These are phyloP conservation scores for Agrotis segetum DNA, from an alignment of 2,888 invertebrate species.

Conservation along the genomic window DNA sequence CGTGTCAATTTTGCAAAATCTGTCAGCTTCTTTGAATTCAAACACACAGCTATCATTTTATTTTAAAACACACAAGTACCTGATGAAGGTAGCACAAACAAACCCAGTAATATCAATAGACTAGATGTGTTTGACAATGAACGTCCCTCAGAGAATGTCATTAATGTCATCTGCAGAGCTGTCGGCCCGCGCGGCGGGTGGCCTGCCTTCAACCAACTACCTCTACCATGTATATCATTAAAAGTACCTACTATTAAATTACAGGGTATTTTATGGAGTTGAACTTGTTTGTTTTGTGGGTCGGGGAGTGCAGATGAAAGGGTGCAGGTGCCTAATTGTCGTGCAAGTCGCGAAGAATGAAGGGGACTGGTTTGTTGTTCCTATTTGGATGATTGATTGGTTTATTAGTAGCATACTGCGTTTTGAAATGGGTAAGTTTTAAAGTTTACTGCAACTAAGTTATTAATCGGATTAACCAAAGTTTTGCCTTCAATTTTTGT, in stretches of 20 bases:
- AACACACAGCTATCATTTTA: constrained; percentile 10
- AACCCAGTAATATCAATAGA: constrained; percentile 53
- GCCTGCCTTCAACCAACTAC: constrained; percentile 48
- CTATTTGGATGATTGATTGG: constrained; percentile 22
- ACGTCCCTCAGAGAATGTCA: constrained; percentile 75
- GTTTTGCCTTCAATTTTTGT: no score
- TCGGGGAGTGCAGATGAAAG: constrained; percentile 46
- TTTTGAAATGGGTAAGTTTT: neutral
- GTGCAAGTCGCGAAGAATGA: constrained; percentile 29
- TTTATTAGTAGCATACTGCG: constrained; percentile 15
- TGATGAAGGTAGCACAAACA: constrained; percentile 31
- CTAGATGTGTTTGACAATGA: constrained; percentile 67
- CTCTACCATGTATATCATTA: constrained; percentile 53
- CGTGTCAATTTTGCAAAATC: neutral
- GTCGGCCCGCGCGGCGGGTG: constrained; percentile 61
- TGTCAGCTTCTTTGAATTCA: constrained; percentile 20
- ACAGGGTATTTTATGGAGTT: constrained; percentile 47
- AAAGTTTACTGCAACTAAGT: neutral
- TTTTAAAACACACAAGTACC: constrained; percentile 37
- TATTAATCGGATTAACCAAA: no score
- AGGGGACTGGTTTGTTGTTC: constrained; percentile 20
- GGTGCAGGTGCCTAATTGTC: constrained; percentile 50
- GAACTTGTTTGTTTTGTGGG: constrained; percentile 46
- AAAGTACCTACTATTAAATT: constrained; percentile 50
- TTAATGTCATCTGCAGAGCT: constrained; percentile 79